Evolutionary conservation across 1,140 invertebrate genomes (phyloP).

Genomic region (Trichonephila clavata): DNA sequence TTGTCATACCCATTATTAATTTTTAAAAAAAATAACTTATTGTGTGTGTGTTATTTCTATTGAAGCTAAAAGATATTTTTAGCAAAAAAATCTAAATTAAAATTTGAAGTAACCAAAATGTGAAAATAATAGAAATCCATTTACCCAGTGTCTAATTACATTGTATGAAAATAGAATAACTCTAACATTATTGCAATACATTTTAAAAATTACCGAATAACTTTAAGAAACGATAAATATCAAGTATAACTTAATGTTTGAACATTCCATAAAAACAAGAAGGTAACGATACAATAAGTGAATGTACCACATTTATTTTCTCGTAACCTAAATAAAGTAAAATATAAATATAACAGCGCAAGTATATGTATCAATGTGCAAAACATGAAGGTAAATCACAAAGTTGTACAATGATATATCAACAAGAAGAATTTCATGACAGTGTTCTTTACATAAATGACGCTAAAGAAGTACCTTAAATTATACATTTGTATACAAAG

Average conservation of each 20-base stretch:
- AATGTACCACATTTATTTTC: slow-evolving; percentile 73
- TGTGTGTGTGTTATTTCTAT: no score
- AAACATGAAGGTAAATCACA: slow-evolving; percentile 74
- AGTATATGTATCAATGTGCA: slow-evolving; percentile 74
- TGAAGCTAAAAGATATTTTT: no score
- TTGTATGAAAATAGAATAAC: no score
- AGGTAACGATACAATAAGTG: neutral
- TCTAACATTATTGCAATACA: no score
- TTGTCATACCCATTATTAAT: no score
- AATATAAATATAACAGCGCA: slow-evolving; percentile 74
- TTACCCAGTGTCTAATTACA: no score
- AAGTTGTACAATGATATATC: slow-evolving; percentile 70
- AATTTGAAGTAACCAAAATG: no score
- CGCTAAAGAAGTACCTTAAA: slow-evolving; percentile 41
- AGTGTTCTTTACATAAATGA: slow-evolving; percentile 37
- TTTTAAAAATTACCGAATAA: no score
- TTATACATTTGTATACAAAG: slow-evolving; percentile 64
- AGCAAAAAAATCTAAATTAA: no score
- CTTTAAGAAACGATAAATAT: no score
- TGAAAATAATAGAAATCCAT: no score
- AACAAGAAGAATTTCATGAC: slow-evolving; percentile 65
- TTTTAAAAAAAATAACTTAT: no score
- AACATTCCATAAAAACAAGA: neutral
- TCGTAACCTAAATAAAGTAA: slow-evolving; percentile 74
- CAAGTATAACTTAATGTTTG: neutral